A percentile compares a stretch with the other conserved stretches of the same genome.
Evolutionary conservation across 2,888 invertebrate genomes (phyloP).

Genomic region (Liopterus haemorrhoidalis): DNA sequence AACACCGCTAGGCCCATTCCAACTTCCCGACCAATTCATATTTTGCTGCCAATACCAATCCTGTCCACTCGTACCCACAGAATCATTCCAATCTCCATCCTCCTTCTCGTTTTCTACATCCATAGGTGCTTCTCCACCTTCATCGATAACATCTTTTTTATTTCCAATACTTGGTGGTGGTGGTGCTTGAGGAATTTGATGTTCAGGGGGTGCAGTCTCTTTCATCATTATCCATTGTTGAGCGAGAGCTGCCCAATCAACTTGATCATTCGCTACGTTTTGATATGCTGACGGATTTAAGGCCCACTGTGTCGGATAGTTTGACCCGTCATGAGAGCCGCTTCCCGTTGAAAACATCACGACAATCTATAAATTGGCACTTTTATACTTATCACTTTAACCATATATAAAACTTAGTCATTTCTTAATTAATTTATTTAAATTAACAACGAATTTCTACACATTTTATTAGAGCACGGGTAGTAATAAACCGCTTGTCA

Average conservation of each 20-base stretch:
- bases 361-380: no score
- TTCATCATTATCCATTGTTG: constrained; percentile 99
- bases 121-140: constrained; percentile 83
- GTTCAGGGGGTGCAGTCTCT: constrained; percentile 56
- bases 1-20: constrained; percentile 43
- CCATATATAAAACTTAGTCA: no score
- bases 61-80: constrained; percentile 33
- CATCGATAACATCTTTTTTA: constrained; percentile 46
- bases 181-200: constrained; percentile 56
- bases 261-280: constrained; percentile 76
- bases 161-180: constrained; percentile 47
- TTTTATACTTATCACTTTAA: no score
- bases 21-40: constrained; percentile 31
- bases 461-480: no score
- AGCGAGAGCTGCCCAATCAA: constrained; percentile 94
- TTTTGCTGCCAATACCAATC: constrained; percentile 43
- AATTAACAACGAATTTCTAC: no score
- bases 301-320: constrained; percentile 72
- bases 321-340: constrained; percentile 35
- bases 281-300: constrained; percentile 76
- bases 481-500: no score
- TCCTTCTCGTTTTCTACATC: constrained; percentile 75
- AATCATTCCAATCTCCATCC: constrained; percentile 49
- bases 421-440: no score
- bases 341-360: constrained; percentile 20